These are phyloP conservation scores for Platerodrilus igneus DNA, from an alignment of 2,888 invertebrate species.

Conservation along the genomic window DNA sequence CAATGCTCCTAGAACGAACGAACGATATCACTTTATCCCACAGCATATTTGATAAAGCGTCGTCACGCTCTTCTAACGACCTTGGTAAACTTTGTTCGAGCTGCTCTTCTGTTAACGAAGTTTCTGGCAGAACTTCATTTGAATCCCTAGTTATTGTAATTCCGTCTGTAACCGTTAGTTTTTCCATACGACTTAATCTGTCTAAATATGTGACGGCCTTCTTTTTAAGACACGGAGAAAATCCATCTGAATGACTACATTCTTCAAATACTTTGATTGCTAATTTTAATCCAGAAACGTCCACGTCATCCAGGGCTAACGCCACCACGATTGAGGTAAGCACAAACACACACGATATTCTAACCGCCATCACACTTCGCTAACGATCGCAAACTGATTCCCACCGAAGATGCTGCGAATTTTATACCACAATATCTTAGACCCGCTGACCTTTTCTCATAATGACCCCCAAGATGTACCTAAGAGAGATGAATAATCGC, in stretches of 20 bases:
- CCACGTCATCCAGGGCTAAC: constrained; percentile 37
- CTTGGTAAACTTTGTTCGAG: constrained; percentile 66
- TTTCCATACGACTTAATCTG: constrained; percentile 66
- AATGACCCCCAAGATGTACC: constrained; percentile 40
- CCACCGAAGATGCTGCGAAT: constrained; percentile 37
- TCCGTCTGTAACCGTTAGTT: constrained; percentile 59
- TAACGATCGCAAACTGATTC: constrained; percentile 39
- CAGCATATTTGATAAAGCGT: constrained; percentile 62
- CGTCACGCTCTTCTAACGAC: constrained; percentile 62
- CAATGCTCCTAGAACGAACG: constrained; percentile 70
- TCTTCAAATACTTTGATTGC: constrained; percentile 72
- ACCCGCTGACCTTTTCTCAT: constrained; percentile 44
- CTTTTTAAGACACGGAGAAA: constrained; percentile 73
- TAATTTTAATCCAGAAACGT: constrained; percentile 60
- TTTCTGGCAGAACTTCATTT: constrained; percentile 44
- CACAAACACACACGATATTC: constrained; percentile 39
- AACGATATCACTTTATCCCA: constrained; percentile 67
- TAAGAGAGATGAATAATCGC: constrained; percentile 31
- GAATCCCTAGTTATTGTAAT: constrained; percentile 60
- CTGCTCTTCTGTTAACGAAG: constrained; percentile 60
- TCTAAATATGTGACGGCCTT: constrained; percentile 77
- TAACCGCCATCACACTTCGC: constrained; percentile 30
- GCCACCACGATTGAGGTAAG: constrained; percentile 36
- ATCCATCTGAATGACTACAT: constrained; percentile 66
- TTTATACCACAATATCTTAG: constrained; percentile 42